A percentile compares a stretch with the other conserved stretches of the same genome.
These are phyloP conservation scores for Drosophila carrolli DNA, from an alignment of 1,140 invertebrate species.

Conservation along the genomic window DNA sequence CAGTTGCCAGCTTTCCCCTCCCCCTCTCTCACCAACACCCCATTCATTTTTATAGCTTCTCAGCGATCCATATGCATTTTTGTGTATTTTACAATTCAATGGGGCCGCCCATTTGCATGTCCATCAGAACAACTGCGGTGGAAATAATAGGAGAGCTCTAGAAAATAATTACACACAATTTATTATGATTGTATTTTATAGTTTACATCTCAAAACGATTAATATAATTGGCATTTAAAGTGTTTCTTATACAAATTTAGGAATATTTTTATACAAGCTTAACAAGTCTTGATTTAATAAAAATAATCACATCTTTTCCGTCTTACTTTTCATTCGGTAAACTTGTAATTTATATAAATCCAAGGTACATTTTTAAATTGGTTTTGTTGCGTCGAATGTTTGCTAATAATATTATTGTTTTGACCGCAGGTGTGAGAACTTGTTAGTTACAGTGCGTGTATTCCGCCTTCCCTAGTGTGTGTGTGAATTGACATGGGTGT, in stretches of 20 bases:
- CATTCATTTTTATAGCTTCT: constrained; percentile 4
- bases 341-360: too few species aligned
- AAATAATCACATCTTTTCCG: too few species aligned
- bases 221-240: too few species aligned
- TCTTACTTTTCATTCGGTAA: too few species aligned
- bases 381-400: too few species aligned
- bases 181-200: too few species aligned
- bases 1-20: not conserved
- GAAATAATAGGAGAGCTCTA: not conserved
- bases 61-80: constrained; percentile 55
- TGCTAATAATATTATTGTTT: not conserved
- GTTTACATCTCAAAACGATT: too few species aligned
- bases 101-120: constrained; percentile 66
- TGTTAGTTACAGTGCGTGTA: constrained; percentile 2
- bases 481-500: constrained; percentile 11
- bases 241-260: too few species aligned
- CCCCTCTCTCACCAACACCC: not conserved
- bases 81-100: constrained; percentile 79
- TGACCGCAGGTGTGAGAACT: not conserved
- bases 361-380: too few species aligned
- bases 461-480: not conserved
- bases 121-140: constrained; percentile 34
- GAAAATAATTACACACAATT: not conserved
- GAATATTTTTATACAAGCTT: too few species aligned
- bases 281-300: too few species aligned